Conservation (phyloP, 2,797 vertebrate genomes). For the Myioborus miniatus region DNA sequence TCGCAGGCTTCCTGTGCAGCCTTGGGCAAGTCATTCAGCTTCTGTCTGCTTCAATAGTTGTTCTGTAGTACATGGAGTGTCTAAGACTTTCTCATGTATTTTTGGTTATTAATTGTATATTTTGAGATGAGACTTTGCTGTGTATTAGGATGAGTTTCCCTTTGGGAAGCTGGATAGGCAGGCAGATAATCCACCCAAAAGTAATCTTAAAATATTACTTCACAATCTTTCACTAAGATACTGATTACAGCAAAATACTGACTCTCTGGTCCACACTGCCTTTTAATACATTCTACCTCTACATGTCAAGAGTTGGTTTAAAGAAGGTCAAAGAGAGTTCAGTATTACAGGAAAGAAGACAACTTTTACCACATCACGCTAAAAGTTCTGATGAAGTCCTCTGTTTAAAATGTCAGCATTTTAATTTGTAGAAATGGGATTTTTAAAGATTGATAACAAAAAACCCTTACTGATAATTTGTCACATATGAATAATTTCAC, state of each 20-base stretch:
- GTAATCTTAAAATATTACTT: not conserved
- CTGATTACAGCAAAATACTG: not conserved
- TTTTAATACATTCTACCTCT: not conserved
- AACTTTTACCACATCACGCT: not conserved
- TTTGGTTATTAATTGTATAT: not conserved
- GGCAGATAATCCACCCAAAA: not conserved
- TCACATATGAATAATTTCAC: not conserved
- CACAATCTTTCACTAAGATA: not conserved
- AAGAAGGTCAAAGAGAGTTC: not conserved
- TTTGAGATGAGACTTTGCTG: not conserved
- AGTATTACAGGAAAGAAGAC: not conserved
- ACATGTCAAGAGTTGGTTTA: not conserved
- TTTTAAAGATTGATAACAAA: not conserved
- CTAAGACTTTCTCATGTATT: not conserved
- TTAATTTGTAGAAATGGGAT: not conserved
- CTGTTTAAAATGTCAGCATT: constrained; percentile 4
- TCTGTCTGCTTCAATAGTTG: not conserved
- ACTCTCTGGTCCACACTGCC: not conserved
- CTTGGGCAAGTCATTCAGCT: not conserved
- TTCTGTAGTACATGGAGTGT: not conserved
- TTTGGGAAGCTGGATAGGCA: not conserved
- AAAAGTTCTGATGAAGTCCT: not conserved
- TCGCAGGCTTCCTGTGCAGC: not conserved
- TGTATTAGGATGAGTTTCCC: not conserved
- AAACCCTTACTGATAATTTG: not conserved